Evolutionary conservation across 2,797 vertebrate species (phyloP).

Genomic region (Pipistrellus pipistrellus): DNA sequence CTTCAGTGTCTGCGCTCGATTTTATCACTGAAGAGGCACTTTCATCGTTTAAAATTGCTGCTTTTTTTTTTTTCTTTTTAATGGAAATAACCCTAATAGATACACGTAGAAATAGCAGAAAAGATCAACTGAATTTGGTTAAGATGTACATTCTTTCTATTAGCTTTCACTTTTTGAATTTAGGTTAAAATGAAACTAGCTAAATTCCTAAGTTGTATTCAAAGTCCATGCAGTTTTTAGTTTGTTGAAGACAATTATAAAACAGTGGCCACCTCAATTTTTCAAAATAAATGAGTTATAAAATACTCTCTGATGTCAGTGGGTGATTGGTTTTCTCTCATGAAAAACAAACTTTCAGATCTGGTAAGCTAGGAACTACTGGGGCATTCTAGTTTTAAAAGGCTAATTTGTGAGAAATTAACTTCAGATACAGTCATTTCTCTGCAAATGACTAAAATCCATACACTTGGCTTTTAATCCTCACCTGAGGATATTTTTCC

Average conservation of each 20-base stretch:
- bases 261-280: background rate
- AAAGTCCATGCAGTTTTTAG: background rate
- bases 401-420: constrained; percentile 1
- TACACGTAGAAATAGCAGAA: background rate
- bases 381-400: constrained; percentile 28
- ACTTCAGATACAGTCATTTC: background rate
- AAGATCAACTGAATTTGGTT: background rate
- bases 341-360: background rate
- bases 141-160: background rate
- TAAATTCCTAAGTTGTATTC: background rate
- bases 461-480: background rate
- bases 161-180: constrained; percentile 37
- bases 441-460: background rate
- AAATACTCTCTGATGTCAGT: background rate
- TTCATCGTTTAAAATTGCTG: background rate
- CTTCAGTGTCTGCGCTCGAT: background rate
- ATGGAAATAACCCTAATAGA: background rate
- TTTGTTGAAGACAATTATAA: background rate
- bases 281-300: background rate
- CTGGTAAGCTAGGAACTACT: background rate
- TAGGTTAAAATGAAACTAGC: constrained; percentile 45
- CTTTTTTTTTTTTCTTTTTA: background rate
- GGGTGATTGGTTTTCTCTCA: background rate
- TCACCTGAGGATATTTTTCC: too few relatives aligned
- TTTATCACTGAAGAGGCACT: background rate